Base-by-base conservation (phyloP, 2,888 invertebrate species). In the Chironomus tentans region DNA sequence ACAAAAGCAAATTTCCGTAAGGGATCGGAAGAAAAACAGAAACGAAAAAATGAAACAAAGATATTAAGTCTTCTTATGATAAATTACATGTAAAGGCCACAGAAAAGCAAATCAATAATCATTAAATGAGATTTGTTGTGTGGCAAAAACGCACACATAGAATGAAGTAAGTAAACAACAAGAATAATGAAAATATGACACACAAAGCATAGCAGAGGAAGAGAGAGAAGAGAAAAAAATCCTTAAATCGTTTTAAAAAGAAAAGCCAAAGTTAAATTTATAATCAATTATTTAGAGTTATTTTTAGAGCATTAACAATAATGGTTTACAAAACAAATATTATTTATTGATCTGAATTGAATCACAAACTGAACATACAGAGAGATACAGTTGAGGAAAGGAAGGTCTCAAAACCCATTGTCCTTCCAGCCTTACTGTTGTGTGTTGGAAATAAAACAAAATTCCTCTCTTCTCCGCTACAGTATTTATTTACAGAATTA, bases 71-170 rank as follows among this genome's bases (percentile, higher is more conserved):
- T 56, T 15, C 56, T 56, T 48, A 71, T 71, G 71, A 71, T 62
- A 62, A 73, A 73, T 73, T 73, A 62, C 72, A 62, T 18, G 72
- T 62, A 56, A 73, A 61, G 61, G 72, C 62, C 72, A 62, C 62
- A 62, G 13, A 71, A 71, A 73, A 50, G 56, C 28, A 73, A 73
- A 73, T 73, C 72, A 73, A 73, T 73, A 73, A 73, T 73, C 72
- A 73, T 73, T 73, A 73, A 73, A 73, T 24, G 38, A 73, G 72
- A 73, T 73, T 73, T 73, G 72, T 73, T 73, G 15, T 73, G 72
- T 73, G 72, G 72, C 46, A 21, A 73, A 68, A 15, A 68, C 68
- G 28, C 24, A 28, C 68, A 68, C 68, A 68, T 38, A 38, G 21
- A 24, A 21, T 24, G 6, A 56, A 18, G 38, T 38, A 38, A 38